phyloP scores from a whole-genome alignment of 1,140 invertebrate species.

The Rhizoglyphus robini region DNA sequence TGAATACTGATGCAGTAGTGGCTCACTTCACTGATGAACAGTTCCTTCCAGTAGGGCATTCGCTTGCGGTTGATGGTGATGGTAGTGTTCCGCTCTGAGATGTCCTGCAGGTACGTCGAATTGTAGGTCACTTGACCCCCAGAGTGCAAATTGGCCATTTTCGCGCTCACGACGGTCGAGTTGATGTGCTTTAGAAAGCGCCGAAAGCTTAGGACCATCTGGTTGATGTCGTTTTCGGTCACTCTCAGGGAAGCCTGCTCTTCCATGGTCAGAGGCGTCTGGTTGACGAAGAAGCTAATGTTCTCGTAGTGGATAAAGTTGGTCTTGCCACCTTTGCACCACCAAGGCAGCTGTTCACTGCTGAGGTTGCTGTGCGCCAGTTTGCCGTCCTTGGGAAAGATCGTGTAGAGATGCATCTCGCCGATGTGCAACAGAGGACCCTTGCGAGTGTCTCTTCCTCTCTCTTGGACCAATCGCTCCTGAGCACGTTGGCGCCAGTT shows the following conservation, averaged over 20 bases:
- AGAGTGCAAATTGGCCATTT: not conserved
- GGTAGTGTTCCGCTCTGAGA: no score
- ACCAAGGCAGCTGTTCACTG: not conserved
- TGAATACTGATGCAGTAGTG: no score
- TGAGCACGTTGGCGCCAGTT: not conserved
- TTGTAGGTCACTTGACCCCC: not conserved
- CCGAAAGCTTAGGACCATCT: not conserved
- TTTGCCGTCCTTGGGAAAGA: not conserved
- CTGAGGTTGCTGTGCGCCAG: not conserved
- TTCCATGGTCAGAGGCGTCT: not conserved
- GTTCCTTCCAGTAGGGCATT: no score
- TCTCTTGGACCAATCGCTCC: not conserved
- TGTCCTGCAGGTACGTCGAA: not conserved
- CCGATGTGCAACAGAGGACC: not conserved
- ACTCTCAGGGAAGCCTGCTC: not conserved
- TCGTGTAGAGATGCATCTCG: slow-evolving; percentile 11
- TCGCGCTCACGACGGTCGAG: not conserved
- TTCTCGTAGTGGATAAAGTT: slow-evolving; percentile 9
- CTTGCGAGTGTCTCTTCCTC: not conserved
- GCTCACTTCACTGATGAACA: no score
- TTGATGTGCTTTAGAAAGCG: not conserved
- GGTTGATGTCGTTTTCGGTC: not conserved
- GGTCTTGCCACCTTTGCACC: not conserved
- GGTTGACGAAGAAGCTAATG: not conserved
- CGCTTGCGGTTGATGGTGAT: no score